Conservation (phyloP, 2,797 vertebrate species). For the Octomys mimax region DNA sequence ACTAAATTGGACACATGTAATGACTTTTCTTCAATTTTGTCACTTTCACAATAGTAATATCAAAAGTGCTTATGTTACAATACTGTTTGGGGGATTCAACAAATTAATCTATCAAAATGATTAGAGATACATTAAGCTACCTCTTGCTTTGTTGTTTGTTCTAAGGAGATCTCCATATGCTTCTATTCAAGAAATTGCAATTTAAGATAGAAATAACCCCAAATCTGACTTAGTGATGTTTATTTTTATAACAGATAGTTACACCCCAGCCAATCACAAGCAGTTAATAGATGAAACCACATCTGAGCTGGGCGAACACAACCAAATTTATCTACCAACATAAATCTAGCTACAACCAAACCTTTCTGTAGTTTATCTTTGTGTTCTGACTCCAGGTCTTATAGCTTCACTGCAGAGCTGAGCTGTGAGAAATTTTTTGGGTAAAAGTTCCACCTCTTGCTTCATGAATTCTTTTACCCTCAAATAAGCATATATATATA, state of each 20-base stretch:
- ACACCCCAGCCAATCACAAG: not conserved
- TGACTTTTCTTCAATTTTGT: not conserved
- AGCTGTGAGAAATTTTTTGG: not conserved
- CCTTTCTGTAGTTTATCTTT: not conserved
- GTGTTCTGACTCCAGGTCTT: too few relatives aligned
- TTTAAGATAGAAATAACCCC: not conserved
- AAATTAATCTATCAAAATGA: not conserved
- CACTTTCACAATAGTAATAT: not conserved
- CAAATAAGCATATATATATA: not conserved
- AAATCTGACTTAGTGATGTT: not conserved
- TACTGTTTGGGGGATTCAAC: not conserved
- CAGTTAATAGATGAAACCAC: not conserved
- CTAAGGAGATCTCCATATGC: not conserved
- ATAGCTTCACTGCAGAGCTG: too few relatives aligned
- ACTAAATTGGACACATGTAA: not conserved
- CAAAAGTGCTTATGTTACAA: not conserved
- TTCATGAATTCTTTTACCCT: not conserved
- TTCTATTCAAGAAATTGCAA: not conserved
- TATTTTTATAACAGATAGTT: not conserved
- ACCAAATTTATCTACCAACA: too few relatives aligned
- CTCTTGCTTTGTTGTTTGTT: not conserved
- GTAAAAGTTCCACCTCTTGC: not conserved
- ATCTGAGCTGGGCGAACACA: not conserved
- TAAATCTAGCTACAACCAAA: not conserved
- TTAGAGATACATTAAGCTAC: not conserved